Base-by-base conservation (phyloP, 2,797 vertebrate genomes). In the Merluccius polli region DNA sequence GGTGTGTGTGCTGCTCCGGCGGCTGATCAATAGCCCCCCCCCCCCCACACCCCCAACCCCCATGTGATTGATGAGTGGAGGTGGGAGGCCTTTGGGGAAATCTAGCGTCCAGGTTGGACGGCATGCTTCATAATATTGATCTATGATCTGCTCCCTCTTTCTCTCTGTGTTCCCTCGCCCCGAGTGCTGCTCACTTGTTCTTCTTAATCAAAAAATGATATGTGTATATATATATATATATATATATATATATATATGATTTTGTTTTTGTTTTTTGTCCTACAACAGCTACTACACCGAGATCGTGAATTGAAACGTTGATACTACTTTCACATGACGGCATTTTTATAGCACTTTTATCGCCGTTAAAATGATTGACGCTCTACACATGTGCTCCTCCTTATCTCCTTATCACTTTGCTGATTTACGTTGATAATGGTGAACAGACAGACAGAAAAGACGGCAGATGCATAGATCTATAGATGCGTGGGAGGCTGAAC, bases 121-220 rank as follows among this genome's bases (percentile, higher is more conserved):
- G 76, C 70, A 77, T 21, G 76, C 69, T 29, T 36, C 73, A 75
- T 78, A 77, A 77, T 82, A 88, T 83, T 85, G 84, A 85, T 86
- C 69, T 21, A 52, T 21, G 3, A 31, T 52, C 36, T 75, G 73
- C 75, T 77, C 16, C 0, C 41, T 35, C 77, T 70, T 29, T 21
- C 18, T 24, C 71, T 71, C 31, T 75, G 5, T 59, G 24, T 8
- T 75, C 30, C 65, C 41, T 77, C 35, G 0, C 3, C 24, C 52
- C 21, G 2, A 24, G 52, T 24, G 18, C 52, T 59, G 52, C 52
- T 59, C 52, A 18, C 52, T 59, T 59, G 52, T 10, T 59, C 52
- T 59, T 59, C 21, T 59, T 59, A 24, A 59, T 59, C 21, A 1
- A 59, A 59, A 24, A 52, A n/a, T n/a, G 13, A 52, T 52, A 18